These are phyloP conservation scores for Chlorodrepanis virens DNA, from an alignment of 2,113 vertebrate species.

Conservation along the genomic window DNA sequence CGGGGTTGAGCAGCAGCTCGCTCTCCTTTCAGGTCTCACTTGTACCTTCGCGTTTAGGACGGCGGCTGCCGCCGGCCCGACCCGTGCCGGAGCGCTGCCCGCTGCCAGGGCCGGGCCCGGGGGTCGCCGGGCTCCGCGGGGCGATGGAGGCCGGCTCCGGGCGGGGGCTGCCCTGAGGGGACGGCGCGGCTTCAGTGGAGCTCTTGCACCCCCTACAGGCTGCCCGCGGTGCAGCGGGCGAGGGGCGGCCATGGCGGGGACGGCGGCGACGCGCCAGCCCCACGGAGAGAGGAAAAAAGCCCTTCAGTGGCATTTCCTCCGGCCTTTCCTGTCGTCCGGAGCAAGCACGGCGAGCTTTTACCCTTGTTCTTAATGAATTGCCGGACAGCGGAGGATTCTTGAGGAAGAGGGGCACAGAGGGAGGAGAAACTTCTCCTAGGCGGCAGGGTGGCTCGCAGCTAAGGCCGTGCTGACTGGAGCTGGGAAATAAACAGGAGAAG, in stretches of 20 bases:
- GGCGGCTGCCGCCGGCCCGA: background rate
- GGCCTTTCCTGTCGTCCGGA: background rate
- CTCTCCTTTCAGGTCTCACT: slow-evolving; percentile 4
- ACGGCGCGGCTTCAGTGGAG: slow-evolving; percentile 73
- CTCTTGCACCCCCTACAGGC: slow-evolving; percentile 90
- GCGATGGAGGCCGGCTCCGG: background rate
- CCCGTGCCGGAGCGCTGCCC: background rate
- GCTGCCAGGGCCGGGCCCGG: background rate
- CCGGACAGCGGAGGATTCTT: slow-evolving; percentile 64
- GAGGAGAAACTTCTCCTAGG: slow-evolving; percentile 25
- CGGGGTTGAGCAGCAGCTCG: background rate
- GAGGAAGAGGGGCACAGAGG: slow-evolving; percentile 47
- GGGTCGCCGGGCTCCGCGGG: background rate
- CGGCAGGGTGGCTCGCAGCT: fast-evolving
- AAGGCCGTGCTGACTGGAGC: fast-evolving
- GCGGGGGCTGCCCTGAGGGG: background rate
- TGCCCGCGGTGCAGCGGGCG: slow-evolving; percentile 14
- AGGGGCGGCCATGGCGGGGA: background rate
- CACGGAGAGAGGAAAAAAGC: fast-evolving
- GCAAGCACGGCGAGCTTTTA: background rate
- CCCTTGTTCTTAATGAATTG: background rate
- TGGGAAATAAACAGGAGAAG: background rate
- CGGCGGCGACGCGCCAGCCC: fast-evolving
- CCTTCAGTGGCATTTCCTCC: background rate
- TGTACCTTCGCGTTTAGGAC: slow-evolving; percentile 3